Percentiles rank a stretch among this genome's conserved stretches.
Conservation (phyloP, 1,140 invertebrate genomes). For the Sarcophaga bullata region DNA sequence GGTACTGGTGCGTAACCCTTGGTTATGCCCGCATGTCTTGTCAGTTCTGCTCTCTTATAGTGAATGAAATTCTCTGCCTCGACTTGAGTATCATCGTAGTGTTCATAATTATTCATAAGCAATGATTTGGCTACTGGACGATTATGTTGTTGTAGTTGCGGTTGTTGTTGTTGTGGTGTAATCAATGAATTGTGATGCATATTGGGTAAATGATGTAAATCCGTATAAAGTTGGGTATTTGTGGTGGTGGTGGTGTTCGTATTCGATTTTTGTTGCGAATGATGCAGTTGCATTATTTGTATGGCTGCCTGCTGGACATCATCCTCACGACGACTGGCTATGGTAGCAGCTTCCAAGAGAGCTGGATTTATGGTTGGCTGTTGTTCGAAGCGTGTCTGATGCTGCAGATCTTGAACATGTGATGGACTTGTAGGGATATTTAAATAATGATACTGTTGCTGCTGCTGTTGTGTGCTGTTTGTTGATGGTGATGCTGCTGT, state of each 20-base stretch:
- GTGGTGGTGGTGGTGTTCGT: not conserved
- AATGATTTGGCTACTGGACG: constrained; percentile 29
- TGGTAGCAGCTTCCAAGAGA: constrained; percentile 67
- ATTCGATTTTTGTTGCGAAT: constrained; percentile 44
- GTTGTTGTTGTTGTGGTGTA: constrained; percentile 6
- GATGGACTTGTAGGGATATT: not conserved
- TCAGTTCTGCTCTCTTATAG: constrained; percentile 58
- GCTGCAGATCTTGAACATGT: constrained; percentile 4
- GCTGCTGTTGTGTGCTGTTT: not conserved
- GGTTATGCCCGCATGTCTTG: constrained; percentile 52
- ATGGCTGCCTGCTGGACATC: constrained; percentile 51
- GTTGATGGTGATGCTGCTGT: constrained; percentile 27
- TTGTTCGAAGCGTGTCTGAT: constrained; percentile 49
- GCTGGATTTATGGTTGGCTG: constrained; percentile 66
- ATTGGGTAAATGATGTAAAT: constrained; percentile 4
- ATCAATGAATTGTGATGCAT: constrained; percentile 5
- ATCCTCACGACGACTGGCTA: constrained; percentile 52
- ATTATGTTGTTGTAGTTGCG: constrained; percentile 42
- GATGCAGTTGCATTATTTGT: constrained; percentile 57
- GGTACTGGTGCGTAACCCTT: constrained; percentile 62
- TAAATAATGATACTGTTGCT: not conserved
- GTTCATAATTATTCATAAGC: constrained; percentile 54
- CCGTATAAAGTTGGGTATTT: not conserved
- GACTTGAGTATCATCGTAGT: constrained; percentile 57
- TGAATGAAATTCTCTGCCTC: constrained; percentile 61